These are phyloP conservation scores for Dioctria linearis DNA, from an alignment of 2,888 invertebrate genomes.

Conservation along the genomic window DNA sequence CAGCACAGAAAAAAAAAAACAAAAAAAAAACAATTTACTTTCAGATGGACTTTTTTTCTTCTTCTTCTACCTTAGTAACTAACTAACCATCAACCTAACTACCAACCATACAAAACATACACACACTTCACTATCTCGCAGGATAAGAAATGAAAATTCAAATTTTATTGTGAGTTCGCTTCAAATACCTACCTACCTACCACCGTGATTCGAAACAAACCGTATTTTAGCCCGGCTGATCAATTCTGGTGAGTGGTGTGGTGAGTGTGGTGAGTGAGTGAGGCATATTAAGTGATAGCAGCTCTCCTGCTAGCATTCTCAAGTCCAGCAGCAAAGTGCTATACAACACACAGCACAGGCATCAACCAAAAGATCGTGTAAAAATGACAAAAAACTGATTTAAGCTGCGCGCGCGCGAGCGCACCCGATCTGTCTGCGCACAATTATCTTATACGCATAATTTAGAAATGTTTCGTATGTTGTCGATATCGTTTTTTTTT, in stretches of 20 bases:
- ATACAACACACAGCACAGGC: too few species aligned
- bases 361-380: constrained; percentile 32
- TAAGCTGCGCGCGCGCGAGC: constrained; percentile 23
- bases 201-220: not conserved
- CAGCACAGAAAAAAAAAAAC: too few species aligned
- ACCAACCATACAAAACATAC: too few species aligned
- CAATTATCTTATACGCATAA: constrained; percentile 48
- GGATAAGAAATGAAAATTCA: constrained; percentile 35
- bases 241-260: too few species aligned
- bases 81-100: too few species aligned
- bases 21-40: not conserved
- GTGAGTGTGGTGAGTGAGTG: too few species aligned
- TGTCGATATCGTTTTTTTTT: constrained; percentile 20
- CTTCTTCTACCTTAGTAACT: not conserved
- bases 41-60: not conserved
- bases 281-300: too few species aligned
- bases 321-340: too few species aligned
- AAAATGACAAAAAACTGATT: constrained; percentile 46
- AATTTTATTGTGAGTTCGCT: not conserved
- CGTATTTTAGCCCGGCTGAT: not conserved
- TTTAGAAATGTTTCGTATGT: constrained; percentile 47
- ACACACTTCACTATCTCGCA: not conserved
- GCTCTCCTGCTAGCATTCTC: too few species aligned
- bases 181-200: constrained; percentile 5
- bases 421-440: constrained; percentile 44